These are phyloP conservation scores for Drosophila meridionalis DNA, from an alignment of 2,888 invertebrate genomes.

Conservation along the genomic window DNA sequence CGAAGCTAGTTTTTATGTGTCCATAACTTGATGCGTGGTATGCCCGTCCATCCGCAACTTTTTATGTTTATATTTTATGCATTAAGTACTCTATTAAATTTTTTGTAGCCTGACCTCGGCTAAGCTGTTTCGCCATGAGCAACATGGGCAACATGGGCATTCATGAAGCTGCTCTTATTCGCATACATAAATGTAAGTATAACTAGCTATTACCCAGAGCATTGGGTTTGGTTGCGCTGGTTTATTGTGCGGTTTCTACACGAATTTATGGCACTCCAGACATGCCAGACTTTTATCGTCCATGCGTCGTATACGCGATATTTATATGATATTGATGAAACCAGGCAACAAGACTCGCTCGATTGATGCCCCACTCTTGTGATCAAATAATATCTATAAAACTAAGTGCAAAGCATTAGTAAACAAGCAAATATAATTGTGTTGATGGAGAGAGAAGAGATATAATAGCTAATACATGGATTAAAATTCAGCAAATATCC, in stretches of 20 bases:
- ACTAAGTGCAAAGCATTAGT: background rate
- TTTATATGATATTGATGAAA: constrained; percentile 59
- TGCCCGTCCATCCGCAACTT: constrained; percentile 42
- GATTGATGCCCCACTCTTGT: background rate
- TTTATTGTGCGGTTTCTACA: constrained; percentile 39
- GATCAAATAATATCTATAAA: background rate
- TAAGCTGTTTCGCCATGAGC: constrained; percentile 8
- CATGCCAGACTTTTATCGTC: constrained; percentile 32
- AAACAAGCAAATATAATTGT: too few relatives aligned
- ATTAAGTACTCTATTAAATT: constrained; percentile 75
- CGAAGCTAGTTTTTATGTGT: constrained; percentile 33
- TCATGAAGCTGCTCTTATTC: background rate
- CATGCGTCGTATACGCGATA: constrained; percentile 47
- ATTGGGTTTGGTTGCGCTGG: constrained; percentile 14
- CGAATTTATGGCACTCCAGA: constrained; percentile 57
- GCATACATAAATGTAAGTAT: constrained; percentile 3
- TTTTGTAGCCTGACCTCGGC: constrained; percentile 38
- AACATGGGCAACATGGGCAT: background rate
- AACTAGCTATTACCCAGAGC: constrained; percentile 26
- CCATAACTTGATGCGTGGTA: constrained; percentile 22
- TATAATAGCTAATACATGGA: too few relatives aligned
- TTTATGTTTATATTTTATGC: constrained; percentile 67
- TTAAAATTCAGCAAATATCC: too few relatives aligned
- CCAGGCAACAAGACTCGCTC: background rate
- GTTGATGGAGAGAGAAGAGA: too few relatives aligned